These are phyloP conservation scores for Drosophila picticornis DNA, from an alignment of 2,888 invertebrate species.

Conservation along the genomic window DNA sequence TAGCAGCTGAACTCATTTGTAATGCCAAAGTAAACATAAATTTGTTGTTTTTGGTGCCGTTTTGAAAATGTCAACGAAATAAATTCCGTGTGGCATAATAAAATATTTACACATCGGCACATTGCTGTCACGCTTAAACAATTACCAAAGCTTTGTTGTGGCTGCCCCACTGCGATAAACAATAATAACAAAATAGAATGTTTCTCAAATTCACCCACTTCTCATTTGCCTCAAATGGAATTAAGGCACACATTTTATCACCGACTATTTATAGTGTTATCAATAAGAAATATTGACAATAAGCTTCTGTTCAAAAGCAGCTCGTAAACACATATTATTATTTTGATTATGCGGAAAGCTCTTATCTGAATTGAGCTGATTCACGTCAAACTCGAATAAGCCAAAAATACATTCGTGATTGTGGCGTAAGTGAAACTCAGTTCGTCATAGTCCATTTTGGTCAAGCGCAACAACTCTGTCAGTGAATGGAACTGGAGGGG, in stretches of 20 bases:
- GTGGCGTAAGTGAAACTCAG: background rate
- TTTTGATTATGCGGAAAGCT: slow-evolving; percentile 2
- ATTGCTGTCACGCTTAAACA: slow-evolving; percentile 56
- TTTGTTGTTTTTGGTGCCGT: slow-evolving; percentile 24
- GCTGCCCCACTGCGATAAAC: slow-evolving; percentile 42
- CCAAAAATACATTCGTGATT: slow-evolving; percentile 8
- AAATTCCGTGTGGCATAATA: slow-evolving; percentile 62
- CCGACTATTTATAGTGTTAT: slow-evolving; percentile 9
- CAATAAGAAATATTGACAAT: slow-evolving; percentile 11
- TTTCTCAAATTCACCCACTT: background rate
- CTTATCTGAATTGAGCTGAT: slow-evolving; percentile 39
- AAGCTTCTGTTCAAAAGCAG: background rate
- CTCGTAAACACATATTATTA: slow-evolving; percentile 16
- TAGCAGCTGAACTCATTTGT: slow-evolving; percentile 67
- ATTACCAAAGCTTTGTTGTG: slow-evolving; percentile 56
- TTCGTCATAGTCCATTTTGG: slow-evolving; percentile 22
- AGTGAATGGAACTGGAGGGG: background rate
- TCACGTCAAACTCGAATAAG: slow-evolving; percentile 11
- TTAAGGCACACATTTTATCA: background rate
- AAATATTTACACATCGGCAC: slow-evolving; percentile 64
- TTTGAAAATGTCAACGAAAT: slow-evolving; percentile 66
- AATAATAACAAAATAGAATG: slow-evolving; percentile 19
- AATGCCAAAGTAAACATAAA: slow-evolving; percentile 66
- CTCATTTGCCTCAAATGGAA: slow-evolving; percentile 1
- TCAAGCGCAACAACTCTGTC: slow-evolving; percentile 7